phyloP scores from a whole-genome alignment of 1,140 invertebrate genomes.

The Wiebesia pumilae region DNA sequence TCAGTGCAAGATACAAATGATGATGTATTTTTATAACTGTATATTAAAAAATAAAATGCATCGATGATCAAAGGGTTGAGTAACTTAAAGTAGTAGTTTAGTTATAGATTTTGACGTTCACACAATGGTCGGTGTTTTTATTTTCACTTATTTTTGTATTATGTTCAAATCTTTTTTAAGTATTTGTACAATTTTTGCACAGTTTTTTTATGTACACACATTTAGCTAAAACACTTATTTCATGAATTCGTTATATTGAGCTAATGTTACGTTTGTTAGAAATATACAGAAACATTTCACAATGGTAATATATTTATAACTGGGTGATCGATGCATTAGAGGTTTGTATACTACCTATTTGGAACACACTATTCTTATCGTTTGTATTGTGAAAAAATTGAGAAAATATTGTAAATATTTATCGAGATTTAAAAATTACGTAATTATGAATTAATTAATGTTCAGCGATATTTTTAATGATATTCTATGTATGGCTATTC shows the following conservation, averaged over 20 bases:
- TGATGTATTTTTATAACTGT: not conserved
- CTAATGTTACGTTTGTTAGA: constrained; percentile 10
- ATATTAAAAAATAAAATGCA: not conserved
- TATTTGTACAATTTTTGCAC: constrained; percentile 41
- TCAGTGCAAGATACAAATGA: not conserved
- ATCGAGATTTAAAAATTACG: not conserved
- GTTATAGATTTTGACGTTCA: constrained; percentile 58
- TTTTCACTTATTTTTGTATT: constrained; percentile 25
- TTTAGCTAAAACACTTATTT: constrained; percentile 24
- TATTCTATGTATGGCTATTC: not conserved
- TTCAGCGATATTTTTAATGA: not conserved
- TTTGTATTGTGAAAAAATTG: constrained; percentile 1
- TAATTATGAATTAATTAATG: not conserved
- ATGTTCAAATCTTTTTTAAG: constrained; percentile 25
- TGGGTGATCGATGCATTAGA: constrained; percentile 13
- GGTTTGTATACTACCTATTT: constrained; percentile 38
- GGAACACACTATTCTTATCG: not conserved
- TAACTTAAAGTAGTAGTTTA: constrained; percentile 58
- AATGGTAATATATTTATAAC: constrained; percentile 24
- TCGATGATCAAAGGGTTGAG: constrained; percentile 19
- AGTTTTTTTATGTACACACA: constrained; percentile 36
- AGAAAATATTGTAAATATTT: not conserved
- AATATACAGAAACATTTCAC: constrained; percentile 37
- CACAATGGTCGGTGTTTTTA: constrained; percentile 21
- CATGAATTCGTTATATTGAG: constrained; percentile 10